Percentiles rank a stretch among this genome's conserved stretches.
These are phyloP conservation scores for Anabas testudineus DNA, from an alignment of 2,797 vertebrate genomes.

Conservation along the genomic window DNA sequence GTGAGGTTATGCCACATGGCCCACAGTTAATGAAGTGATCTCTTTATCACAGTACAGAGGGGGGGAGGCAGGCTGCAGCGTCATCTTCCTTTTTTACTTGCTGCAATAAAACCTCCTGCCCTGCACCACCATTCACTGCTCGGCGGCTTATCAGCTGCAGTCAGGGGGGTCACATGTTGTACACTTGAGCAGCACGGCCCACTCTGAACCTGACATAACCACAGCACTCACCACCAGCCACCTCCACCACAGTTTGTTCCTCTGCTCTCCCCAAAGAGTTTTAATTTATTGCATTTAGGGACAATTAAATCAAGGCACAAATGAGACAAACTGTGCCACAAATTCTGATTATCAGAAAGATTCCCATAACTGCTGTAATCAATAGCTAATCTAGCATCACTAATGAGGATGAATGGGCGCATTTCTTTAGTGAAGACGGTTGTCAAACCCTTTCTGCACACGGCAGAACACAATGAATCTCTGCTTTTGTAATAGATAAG, in stretches of 20 bases:
- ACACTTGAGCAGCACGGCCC: constrained; percentile 45
- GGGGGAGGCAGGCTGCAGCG: constrained; percentile 38
- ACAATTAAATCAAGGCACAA: constrained; percentile 70
- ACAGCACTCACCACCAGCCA: constrained; percentile 3
- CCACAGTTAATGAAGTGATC: constrained; percentile 71
- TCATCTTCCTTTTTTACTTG: constrained; percentile 45
- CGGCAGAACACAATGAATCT: constrained; percentile 44
- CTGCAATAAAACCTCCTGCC: constrained; percentile 52
- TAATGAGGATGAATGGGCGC: constrained; percentile 70
- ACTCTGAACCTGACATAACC: constrained; percentile 44
- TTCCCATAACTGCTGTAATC: constrained; percentile 78
- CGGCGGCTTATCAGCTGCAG: constrained; percentile 64
- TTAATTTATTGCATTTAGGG: constrained; percentile 62
- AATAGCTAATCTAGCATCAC: constrained; percentile 78
- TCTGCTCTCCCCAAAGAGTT: constrained; percentile 27
- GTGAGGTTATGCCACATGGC: constrained; percentile 56
- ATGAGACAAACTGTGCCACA: constrained; percentile 52
- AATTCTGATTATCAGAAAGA: constrained; percentile 71
- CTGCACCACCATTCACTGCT: constrained; percentile 31
- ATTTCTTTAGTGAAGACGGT: constrained; percentile 44
- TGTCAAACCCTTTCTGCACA: constrained; percentile 45
- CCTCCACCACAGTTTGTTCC: constrained; percentile 5
- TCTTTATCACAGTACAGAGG: constrained; percentile 62
- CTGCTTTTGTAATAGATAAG: constrained; percentile 54
- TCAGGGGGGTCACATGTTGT: constrained; percentile 62